Evolutionary conservation across 2,797 vertebrate species (phyloP).

Genomic region (Oophaga sylvatica): DNA sequence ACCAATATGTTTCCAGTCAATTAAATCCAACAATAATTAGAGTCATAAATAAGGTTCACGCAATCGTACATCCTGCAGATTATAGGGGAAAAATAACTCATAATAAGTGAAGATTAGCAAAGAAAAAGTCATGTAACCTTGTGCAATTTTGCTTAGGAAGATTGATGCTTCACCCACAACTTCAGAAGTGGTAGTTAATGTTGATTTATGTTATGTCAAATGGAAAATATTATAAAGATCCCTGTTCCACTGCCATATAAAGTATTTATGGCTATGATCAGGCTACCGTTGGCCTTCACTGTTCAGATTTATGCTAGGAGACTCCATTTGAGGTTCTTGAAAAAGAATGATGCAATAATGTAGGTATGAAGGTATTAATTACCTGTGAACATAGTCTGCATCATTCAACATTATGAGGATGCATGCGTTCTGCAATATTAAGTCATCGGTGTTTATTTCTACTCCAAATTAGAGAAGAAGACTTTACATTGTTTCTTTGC

Average conservation of each 20-base stretch:
- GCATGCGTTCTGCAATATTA: neutral
- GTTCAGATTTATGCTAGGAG: conserved; percentile 59
- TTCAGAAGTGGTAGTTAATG: conserved; percentile 60
- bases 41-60: conserved; percentile 10
- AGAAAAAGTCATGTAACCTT: conserved; percentile 40
- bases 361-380: conserved; percentile 31
- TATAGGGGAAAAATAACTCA: conserved; percentile 46
- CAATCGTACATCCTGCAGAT: conserved; percentile 29
- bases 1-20: neutral
- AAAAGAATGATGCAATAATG: conserved; percentile 29
- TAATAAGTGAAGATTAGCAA: conserved; percentile 52
- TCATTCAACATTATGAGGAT: conserved; percentile 8
- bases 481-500: neutral
- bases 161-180: conserved; percentile 63
- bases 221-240: conserved; percentile 61
- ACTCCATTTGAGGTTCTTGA: conserved; percentile 19
- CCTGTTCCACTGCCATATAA: conserved; percentile 59
- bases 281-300: conserved; percentile 54
- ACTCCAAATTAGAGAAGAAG: neutral
- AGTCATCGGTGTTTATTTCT: neutral
- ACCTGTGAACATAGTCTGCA: neutral
- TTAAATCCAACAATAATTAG: conserved; percentile 17
- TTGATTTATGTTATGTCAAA: conserved; percentile 64
- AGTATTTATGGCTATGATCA: conserved; percentile 63
- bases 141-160: conserved; percentile 54